Evolutionary conservation across 2,888 invertebrate genomes (phyloP).

Genomic region (Chrysolina haemoptera): DNA sequence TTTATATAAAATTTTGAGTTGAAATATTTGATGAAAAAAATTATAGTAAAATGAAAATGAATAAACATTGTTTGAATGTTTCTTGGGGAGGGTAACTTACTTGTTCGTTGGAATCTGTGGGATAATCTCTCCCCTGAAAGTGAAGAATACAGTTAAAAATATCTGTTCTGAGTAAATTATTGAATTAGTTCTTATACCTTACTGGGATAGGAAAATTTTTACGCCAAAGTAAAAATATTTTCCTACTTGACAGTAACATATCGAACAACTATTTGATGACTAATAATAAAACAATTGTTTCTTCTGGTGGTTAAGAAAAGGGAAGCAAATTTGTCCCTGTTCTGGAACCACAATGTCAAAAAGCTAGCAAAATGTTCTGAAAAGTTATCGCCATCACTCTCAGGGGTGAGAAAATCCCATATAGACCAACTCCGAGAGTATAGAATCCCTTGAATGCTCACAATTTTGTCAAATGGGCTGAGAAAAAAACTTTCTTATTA

Average conservation of each 20-base stretch:
- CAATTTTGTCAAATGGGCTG: conserved; percentile 5
- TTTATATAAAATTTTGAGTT: too few species aligned
- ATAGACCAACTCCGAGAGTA: conserved; percentile 14
- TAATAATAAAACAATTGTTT: background rate
- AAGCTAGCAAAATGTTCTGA: conserved; percentile 1
- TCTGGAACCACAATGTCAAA: background rate
- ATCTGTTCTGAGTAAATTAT: too few species aligned
- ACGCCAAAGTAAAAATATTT: too few species aligned
- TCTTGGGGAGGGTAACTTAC: background rate
- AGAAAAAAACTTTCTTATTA: background rate
- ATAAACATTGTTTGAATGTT: background rate
- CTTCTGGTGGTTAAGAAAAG: background rate
- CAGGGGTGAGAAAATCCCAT: conserved; percentile 19
- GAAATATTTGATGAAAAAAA: background rate
- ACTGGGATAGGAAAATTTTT: too few species aligned
- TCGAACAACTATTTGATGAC: background rate
- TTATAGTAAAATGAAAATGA: background rate
- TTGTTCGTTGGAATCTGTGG: background rate
- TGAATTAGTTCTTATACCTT: too few species aligned
- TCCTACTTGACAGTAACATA: background rate
- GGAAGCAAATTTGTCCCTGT: background rate
- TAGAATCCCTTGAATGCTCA: background rate
- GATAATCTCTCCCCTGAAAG: conserved; percentile 12
- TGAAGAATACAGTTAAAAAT: background rate
- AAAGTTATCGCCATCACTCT: conserved; percentile 11